These are phyloP conservation scores for Rhizomys pruinosus DNA, from an alignment of 2,113 vertebrate species.

Conservation along the genomic window DNA sequence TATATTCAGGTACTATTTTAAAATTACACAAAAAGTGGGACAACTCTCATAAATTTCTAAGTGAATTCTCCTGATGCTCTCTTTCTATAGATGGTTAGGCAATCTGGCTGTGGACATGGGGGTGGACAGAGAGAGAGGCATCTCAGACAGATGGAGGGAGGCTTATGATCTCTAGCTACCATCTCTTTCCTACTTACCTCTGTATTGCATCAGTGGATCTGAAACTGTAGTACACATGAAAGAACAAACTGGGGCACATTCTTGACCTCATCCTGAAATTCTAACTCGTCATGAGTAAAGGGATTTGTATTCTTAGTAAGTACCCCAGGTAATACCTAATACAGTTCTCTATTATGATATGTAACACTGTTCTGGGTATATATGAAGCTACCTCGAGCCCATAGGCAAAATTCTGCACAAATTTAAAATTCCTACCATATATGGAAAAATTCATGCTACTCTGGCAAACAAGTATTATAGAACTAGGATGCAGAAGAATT, in stretches of 20 bases:
- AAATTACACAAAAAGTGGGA: conserved; percentile 57
- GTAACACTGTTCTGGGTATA: conserved; percentile 42
- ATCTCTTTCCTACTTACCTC: conserved; percentile 50
- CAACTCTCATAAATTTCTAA: conserved; percentile 52
- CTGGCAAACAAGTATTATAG: conserved; percentile 47
- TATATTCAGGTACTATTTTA: conserved; percentile 58
- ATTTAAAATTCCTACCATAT: conserved; percentile 47
- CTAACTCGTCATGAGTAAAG: conserved; percentile 25
- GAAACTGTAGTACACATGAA: conserved; percentile 12
- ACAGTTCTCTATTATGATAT: background rate
- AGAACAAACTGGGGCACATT: conserved; percentile 31
- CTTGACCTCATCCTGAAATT: conserved; percentile 61
- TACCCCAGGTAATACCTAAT: conserved; percentile 43
- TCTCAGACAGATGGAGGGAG: conserved; percentile 16
- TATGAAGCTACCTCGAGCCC: conserved; percentile 51
- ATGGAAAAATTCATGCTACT: conserved; percentile 33
- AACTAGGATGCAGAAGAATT: conserved; percentile 61
- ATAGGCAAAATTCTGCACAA: conserved; percentile 50
- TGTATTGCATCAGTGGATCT: conserved; percentile 12
- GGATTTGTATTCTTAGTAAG: conserved; percentile 59
- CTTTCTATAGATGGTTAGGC: conserved; percentile 43
- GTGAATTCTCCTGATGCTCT: conserved; percentile 43
- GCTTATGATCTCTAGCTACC: conserved; percentile 49
- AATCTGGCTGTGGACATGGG: conserved; percentile 32
- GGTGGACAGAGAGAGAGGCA: conserved; percentile 24